A percentile compares a stretch with the other conserved stretches of the same genome.
phyloP scores from a whole-genome alignment of 2,797 vertebrate species.

The Lagothrix lagotricha region DNA sequence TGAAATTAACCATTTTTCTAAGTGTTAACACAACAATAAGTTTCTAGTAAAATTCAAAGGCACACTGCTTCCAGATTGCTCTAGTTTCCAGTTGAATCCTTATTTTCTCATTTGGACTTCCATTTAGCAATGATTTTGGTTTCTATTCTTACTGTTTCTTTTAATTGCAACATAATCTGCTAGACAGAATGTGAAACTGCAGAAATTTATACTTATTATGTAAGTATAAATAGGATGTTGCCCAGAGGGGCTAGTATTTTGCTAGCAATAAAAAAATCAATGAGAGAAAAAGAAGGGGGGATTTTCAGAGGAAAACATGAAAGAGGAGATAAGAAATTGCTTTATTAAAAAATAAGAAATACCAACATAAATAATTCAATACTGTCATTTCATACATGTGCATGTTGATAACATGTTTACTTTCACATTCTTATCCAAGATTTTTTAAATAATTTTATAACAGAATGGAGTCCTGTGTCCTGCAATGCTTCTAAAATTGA shows the following conservation, averaged over 20 bases:
- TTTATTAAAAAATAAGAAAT: not conserved
- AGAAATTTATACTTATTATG: not conserved
- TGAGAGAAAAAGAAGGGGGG: not conserved
- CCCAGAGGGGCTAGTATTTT: not conserved
- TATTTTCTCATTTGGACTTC: not conserved
- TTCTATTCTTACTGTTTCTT: not conserved
- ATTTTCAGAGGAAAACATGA: not conserved
- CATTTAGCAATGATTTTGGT: not conserved
- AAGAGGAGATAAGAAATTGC: not conserved
- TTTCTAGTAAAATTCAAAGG: not conserved
- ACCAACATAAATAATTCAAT: not conserved
- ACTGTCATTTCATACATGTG: not conserved
- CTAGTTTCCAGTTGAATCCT: not conserved
- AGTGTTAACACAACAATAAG: not conserved
- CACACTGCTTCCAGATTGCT: not conserved
- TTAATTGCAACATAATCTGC: not conserved
- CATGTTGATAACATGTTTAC: not conserved
- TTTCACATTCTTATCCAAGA: not conserved
- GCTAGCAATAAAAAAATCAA: not conserved
- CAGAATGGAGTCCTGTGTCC: not conserved
- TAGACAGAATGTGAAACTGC: not conserved
- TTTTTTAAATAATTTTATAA: not conserved
- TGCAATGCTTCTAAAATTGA: not conserved
- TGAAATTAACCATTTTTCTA: not conserved
- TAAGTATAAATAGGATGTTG: not conserved